Evolutionary conservation across 2,888 invertebrate species (phyloP), one percentile per base, ranked within the genome.

Genomic region (Apantesis nais): DNA sequence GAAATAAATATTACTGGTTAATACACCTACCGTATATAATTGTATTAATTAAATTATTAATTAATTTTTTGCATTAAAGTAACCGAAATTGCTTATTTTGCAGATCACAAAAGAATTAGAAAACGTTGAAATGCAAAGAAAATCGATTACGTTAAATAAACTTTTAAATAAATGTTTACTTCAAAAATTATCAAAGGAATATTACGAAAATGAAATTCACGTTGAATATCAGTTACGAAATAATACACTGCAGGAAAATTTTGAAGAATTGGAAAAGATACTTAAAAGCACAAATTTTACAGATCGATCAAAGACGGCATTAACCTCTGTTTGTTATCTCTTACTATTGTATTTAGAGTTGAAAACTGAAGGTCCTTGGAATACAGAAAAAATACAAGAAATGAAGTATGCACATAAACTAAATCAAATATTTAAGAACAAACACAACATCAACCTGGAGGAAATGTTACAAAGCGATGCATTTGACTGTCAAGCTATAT

Each of bases 321-420:
- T 85, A 72, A 80, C 76, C 71, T 73, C 88, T 22, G 76, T 93
- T 71, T 83, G 92, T 9, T 79, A 83, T 12, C 72, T 93, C 11
- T 70, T 91, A n/a, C 86, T 91, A 65, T 79, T 94, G 44, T 88
- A 88, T 74, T 79, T 86, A 75, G 92, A 94, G 77, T 79, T 93
- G 60, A 77, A 78, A 68, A 81, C 79, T 74, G 78, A 85, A 39
- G 88, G 86, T 14, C 83, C 85, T 31, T 93, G 93, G 92, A 91
- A 89, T 78, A 77, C 82, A 37, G 80, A 82, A 19, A 82, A 84
- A 48, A 80, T 82, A 44, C 78, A 81, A 64, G 78, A 81, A 58
- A 78, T 83, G 62, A 81, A 89, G 34, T 88, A 80, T 74, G 74
- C 89, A 2, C 74, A 79, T 58, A 85, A 87, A 74, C 68, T 94